These are phyloP conservation scores for Drosophila lowei DNA, from an alignment of 1,140 invertebrate species.

Conservation along the genomic window DNA sequence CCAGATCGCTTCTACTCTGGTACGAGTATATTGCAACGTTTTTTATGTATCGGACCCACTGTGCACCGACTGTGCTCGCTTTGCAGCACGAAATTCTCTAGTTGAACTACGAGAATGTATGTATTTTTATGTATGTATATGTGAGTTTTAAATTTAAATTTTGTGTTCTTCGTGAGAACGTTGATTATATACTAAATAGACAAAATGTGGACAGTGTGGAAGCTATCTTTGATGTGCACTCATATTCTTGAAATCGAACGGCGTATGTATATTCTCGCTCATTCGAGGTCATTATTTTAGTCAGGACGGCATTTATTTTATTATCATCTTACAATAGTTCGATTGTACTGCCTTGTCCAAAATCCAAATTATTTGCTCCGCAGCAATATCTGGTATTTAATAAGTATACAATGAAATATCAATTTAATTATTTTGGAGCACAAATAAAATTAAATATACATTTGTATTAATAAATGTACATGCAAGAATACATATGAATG, in stretches of 20 bases:
- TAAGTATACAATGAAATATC: background rate
- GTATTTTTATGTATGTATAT: constrained; percentile 20
- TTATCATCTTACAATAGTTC: constrained; percentile 48
- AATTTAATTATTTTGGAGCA: background rate
- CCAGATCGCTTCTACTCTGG: no score
- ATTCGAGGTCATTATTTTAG: constrained; percentile 57
- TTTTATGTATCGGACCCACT: no score
- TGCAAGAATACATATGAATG: background rate
- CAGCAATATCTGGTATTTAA: background rate
- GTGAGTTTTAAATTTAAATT: constrained; percentile 49
- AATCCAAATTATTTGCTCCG: constrained; percentile 5
- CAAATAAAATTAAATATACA: no score
- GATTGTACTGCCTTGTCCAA: constrained; percentile 12
- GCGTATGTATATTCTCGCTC: constrained; percentile 36
- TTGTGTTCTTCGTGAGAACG: constrained; percentile 32
- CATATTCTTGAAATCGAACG: constrained; percentile 50
- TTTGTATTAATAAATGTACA: background rate
- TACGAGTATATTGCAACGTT: no score
- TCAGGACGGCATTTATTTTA: constrained; percentile 38
- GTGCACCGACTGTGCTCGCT: no score
- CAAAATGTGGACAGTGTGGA: constrained; percentile 73
- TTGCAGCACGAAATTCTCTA: constrained; percentile 4
- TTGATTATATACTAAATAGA: constrained; percentile 58
- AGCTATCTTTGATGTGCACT: constrained; percentile 62
- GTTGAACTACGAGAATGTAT: constrained; percentile 4